These are phyloP conservation scores for Seriola rivoliana DNA, from an alignment of 2,113 vertebrate species.

Conservation along the genomic window DNA sequence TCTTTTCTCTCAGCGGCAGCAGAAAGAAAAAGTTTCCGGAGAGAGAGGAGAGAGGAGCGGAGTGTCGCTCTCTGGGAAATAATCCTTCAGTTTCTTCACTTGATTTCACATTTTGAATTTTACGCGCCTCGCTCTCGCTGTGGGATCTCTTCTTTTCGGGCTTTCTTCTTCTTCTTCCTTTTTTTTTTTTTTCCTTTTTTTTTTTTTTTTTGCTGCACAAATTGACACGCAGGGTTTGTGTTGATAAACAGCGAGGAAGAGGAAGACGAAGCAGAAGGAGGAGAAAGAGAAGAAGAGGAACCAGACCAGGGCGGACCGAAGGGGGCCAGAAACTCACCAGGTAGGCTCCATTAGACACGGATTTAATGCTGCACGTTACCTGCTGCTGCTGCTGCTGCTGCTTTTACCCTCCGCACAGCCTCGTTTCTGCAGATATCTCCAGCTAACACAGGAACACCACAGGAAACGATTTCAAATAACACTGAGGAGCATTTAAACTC, in stretches of 20 bases:
- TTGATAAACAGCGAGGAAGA: constrained; percentile 28
- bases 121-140: not conserved
- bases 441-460: not conserved
- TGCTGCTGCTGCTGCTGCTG: constrained; percentile 19
- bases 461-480: not conserved
- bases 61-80: constrained; percentile 44
- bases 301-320: constrained; percentile 61
- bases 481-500: not conserved
- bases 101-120: not conserved
- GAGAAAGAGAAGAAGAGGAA: constrained; percentile 19
- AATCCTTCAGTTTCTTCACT: not conserved
- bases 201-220: constrained; percentile 2
- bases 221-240: constrained; percentile 26
- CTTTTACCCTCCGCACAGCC: too few species aligned
- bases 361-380: not conserved
- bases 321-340: constrained; percentile 66
- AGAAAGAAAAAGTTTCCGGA: constrained; percentile 65
- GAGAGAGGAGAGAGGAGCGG: constrained; percentile 42
- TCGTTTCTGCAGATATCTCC: constrained; percentile 6
- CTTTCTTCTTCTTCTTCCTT: not conserved
- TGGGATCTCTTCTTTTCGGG: constrained; percentile 13
- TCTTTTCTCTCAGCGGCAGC: constrained; percentile 4
- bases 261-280: constrained; percentile 1
- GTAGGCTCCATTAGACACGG: constrained; percentile 35
- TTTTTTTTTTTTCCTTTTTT: not conserved